These are phyloP conservation scores for Vespertilio murinus DNA, from an alignment of 2,797 vertebrate genomes.

Conservation along the genomic window DNA sequence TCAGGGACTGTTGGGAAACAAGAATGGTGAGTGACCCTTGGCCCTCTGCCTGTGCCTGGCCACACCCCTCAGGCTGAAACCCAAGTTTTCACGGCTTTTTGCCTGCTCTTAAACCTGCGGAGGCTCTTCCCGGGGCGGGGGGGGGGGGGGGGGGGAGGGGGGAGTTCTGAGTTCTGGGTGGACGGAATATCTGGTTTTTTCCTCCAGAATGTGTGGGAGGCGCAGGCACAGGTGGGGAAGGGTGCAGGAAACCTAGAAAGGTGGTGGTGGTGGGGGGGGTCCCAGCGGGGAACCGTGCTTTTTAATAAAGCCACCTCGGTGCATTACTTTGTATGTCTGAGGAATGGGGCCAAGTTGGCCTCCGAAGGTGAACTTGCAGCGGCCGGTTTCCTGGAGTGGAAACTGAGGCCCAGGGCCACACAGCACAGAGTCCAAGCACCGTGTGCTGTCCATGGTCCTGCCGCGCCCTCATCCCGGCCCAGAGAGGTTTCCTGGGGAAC, in stretches of 20 bases:
- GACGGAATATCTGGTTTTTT: background rate
- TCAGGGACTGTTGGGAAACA: constrained; percentile 89
- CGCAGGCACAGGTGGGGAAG: background rate
- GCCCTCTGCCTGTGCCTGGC: background rate
- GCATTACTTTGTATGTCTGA: background rate
- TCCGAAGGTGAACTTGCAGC: background rate
- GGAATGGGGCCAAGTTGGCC: background rate
- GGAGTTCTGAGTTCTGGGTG: background rate
- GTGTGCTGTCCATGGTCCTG: constrained; percentile 62
- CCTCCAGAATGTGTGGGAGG: background rate
- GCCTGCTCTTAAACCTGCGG: background rate
- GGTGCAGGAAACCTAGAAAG: background rate
- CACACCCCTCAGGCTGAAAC: background rate
- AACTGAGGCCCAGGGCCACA: background rate
- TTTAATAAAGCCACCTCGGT: background rate
- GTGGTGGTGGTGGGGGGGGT: too few relatives aligned
- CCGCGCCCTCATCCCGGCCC: background rate
- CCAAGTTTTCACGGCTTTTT: background rate
- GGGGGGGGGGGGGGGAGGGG: too few relatives aligned
- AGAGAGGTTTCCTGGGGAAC: background rate
- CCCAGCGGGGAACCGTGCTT: background rate
- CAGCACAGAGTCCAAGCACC: fast-evolving
- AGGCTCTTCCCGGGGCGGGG: background rate
- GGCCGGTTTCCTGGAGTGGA: background rate
- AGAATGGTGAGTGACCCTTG: background rate